A percentile compares a stretch with the other conserved stretches of the same genome.
phyloP scores from a whole-genome alignment of 2,113 vertebrate genomes.

The Rhabdomys dilectus region DNA sequence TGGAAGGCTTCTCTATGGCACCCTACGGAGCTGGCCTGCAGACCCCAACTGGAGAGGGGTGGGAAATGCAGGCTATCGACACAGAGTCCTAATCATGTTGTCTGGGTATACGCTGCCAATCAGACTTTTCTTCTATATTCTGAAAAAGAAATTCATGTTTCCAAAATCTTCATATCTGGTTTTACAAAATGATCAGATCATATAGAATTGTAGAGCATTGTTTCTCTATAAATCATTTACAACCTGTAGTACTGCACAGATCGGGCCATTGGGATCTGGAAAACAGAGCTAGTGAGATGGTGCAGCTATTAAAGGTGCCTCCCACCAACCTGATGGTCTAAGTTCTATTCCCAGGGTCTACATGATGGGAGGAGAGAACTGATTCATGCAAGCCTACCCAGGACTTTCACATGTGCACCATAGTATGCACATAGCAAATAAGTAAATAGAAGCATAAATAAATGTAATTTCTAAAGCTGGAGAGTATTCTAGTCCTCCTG shows the following conservation, averaged over 20 bases:
- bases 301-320: not conserved
- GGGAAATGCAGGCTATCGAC: rapidly evolving
- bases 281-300: not conserved
- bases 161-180: not conserved
- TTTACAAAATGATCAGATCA: not conserved
- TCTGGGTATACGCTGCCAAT: rapidly evolving
- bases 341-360: not conserved
- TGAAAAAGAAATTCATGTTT: not conserved
- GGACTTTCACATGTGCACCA: not conserved
- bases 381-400: not conserved
- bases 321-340: not conserved
- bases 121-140: not conserved
- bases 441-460: not conserved
- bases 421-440: not conserved
- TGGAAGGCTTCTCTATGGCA: not conserved
- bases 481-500: not conserved
- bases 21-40: not conserved
- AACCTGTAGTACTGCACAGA: not conserved
- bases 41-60: not conserved
- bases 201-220: not conserved
- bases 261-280: too few species aligned
- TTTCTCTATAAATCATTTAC: not conserved
- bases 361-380: not conserved
- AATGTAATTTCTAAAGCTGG: not conserved
- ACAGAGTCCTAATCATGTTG: not conserved